Percentiles rank a stretch among this genome's conserved stretches.
These are phyloP conservation scores for Lasioglossum oenotherae DNA, from an alignment of 2,888 invertebrate genomes.

Conservation along the genomic window DNA sequence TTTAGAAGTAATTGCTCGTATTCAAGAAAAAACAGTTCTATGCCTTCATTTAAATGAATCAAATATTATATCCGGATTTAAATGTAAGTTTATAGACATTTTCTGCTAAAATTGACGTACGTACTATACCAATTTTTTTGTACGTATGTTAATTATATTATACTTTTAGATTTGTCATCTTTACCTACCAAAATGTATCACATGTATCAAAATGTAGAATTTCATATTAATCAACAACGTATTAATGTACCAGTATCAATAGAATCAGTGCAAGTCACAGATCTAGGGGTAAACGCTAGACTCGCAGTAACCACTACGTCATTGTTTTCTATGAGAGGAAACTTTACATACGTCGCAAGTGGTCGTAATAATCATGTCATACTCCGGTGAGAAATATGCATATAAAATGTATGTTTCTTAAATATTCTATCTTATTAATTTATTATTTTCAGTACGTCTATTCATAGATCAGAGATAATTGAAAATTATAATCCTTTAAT, in stretches of 20 bases:
- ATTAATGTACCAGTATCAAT: slow-evolving; percentile 86
- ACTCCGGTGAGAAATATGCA: slow-evolving; percentile 86
- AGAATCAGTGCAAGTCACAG: slow-evolving; percentile 86
- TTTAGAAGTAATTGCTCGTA: slow-evolving; percentile 88
- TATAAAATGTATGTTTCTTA: slow-evolving; percentile 80
- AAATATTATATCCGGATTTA: slow-evolving; percentile 87
- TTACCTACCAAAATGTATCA: slow-evolving; percentile 77
- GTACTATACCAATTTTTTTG: neutral
- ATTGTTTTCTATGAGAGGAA: slow-evolving; percentile 89
- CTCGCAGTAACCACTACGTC: slow-evolving; percentile 86
- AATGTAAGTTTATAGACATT: slow-evolving; percentile 85
- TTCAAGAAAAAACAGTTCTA: slow-evolving; percentile 89
- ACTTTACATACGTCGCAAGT: slow-evolving; percentile 87
- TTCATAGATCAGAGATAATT: slow-evolving; percentile 85
- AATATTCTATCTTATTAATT: slow-evolving; percentile 7
- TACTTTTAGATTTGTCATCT: slow-evolving; percentile 72
- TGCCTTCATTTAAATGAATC: slow-evolving; percentile 89
- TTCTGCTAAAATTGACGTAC: neutral
- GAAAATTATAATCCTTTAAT: slow-evolving; percentile 88
- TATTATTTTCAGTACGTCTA: slow-evolving; percentile 84
- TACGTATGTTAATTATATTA: slow-evolving; percentile 5
- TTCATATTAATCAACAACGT: slow-evolving; percentile 85
- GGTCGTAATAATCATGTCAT: slow-evolving; percentile 86
- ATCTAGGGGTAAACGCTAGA: slow-evolving; percentile 87
- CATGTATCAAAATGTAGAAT: slow-evolving; percentile 82